Percentiles rank a stretch among this genome's conserved stretches.
Conservation (phyloP, 2,113 vertebrate species). For the Alethe castanea region DNA sequence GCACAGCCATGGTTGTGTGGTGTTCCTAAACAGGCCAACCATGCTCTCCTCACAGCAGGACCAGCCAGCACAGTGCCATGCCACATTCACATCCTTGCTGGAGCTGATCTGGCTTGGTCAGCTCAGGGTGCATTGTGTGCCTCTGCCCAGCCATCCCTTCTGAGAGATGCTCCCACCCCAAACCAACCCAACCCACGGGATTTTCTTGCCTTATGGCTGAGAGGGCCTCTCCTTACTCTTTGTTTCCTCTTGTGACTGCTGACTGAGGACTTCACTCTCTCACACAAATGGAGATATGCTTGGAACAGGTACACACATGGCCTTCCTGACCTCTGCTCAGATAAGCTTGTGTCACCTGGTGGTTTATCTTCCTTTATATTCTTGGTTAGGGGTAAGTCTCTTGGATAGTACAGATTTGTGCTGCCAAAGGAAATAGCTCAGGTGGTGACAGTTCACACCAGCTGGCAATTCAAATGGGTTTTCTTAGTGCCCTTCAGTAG, state of each 20-base stretch:
- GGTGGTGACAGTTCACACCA: neutral
- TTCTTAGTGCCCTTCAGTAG: neutral
- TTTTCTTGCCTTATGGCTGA: neutral
- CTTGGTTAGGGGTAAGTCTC: neutral
- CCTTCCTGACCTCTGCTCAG: neutral
- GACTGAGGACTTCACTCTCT: neutral
- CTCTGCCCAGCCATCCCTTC: neutral
- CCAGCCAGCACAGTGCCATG: neutral
- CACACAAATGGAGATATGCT: neutral
- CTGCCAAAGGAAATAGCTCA: neutral
- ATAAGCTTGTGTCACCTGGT: neutral
- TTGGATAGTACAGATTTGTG: neutral
- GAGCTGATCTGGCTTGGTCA: neutral
- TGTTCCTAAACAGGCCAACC: neutral
- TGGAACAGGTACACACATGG: neutral
- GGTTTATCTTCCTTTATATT: neutral
- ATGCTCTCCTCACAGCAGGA: neutral
- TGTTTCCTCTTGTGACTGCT: neutral
- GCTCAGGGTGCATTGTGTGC: neutral
- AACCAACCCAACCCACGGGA: accelerated
- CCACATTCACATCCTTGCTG: neutral
- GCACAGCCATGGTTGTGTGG: neutral
- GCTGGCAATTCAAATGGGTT: neutral
- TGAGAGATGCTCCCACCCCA: neutral
- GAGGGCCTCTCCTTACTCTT: neutral